These are phyloP conservation scores for Argopecten irradians DNA, from an alignment of 1,140 invertebrate species.

Conservation along the genomic window DNA sequence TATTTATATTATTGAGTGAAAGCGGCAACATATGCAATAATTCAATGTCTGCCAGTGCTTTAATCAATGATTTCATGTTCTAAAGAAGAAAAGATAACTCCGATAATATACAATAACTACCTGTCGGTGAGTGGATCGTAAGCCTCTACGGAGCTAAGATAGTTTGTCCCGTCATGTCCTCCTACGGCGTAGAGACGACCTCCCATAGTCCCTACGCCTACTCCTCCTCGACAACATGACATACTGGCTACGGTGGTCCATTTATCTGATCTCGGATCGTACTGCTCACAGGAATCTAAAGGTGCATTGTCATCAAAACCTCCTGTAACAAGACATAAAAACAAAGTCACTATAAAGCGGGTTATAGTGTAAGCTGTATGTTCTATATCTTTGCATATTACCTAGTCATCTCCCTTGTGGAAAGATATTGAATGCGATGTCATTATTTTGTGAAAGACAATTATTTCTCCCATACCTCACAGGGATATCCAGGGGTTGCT, in stretches of 20 bases:
- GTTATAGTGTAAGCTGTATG: no score
- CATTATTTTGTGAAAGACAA: no score
- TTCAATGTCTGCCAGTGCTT: no score
- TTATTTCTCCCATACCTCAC: no score
- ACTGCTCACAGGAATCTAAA: constrained; percentile 80
- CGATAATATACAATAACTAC: constrained; percentile 47
- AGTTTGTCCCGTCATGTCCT: constrained; percentile 77
- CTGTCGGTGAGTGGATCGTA: constrained; percentile 74
- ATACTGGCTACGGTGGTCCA: constrained; percentile 83
- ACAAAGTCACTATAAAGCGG: neutral
- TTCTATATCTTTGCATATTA: no score
- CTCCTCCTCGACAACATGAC: constrained; percentile 76
- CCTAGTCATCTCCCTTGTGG: no score
- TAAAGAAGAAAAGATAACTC: neutral
- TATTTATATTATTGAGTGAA: no score
- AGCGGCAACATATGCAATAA: no score
- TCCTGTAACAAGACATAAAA: constrained; percentile 75
- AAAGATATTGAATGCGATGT: no score
- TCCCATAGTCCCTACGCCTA: constrained; percentile 74
- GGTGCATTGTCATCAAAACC: constrained; percentile 90
- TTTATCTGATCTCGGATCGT: constrained; percentile 77
- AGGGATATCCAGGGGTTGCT: no score
- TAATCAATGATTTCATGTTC: neutral
- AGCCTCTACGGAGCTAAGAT: constrained; percentile 77
- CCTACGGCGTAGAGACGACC: constrained; percentile 77